Evolutionary conservation across 2,113 vertebrate genomes (phyloP), one percentile per base, ranked within the genome.

Genomic region (Henicopernis longicauda): DNA sequence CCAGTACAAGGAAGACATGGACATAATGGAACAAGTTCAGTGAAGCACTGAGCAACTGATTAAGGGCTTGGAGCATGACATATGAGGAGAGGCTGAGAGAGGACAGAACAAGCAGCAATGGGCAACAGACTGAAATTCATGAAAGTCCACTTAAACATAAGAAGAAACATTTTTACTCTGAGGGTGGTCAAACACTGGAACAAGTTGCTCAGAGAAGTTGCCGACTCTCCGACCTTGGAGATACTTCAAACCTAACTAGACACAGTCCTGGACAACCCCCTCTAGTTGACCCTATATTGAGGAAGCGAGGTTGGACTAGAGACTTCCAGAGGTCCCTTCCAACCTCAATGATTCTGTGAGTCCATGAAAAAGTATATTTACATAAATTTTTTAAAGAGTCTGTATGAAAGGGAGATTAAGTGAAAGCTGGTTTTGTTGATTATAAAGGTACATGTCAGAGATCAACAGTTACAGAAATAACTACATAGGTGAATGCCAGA

Each of bases 221-320:
- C 13, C 10, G 52, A 50, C 10, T 32, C 45, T 82, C 29, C 5
- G 3, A 50, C 36, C 47, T 42, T 44, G 16, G 27, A 77, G 40
- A 34, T 7, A 54, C 29, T 63, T 54, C 67, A 59, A 18, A 52
- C 58, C 44, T 55, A 63, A 21, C 15, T 15, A 65, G n/a, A n/a
- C 11, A 11, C 6, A 59, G 63, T 38, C 14, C 38, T 87, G 49
- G 23, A 40, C 47, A 67, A 66, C 20, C 3, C 0, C 0, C 72
- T 77, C 0, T 0, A 59, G 12, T 13, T 40, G 58, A 49, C n/a
- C 5, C 8, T 21, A 47, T 4, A 3, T 1, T 32, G 55, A 90
- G 14, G 40, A 73, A 65, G 67, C 1, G 3, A 65, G 22, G 69
- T 16, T 54, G n/a, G 54, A 59, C 63, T n/a, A 38, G 18, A 81